Evolutionary conservation across 2,113 vertebrate species (phyloP).

Genomic region (Erpornis zantholeuca): DNA sequence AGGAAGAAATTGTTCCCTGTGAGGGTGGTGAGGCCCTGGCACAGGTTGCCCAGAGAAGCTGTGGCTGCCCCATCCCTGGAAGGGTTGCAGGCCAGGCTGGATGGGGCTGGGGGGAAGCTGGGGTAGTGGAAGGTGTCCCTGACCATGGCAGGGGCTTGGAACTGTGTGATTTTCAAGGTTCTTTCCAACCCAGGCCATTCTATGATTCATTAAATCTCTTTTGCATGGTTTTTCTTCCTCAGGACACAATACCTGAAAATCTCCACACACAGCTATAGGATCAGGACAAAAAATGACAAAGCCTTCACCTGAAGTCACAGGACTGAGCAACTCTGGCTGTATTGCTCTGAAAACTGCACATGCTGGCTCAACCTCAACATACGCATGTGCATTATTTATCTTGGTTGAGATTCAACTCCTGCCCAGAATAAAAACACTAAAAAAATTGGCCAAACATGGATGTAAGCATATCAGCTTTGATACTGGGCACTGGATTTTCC

Average conservation of each 20-base stretch:
- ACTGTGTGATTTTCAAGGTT: background rate
- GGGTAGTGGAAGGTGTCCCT: background rate
- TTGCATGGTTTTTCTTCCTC: background rate
- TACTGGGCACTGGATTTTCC: constrained; percentile 30
- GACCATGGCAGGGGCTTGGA: background rate
- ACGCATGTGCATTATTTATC: background rate
- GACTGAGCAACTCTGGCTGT: background rate
- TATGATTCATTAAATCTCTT: background rate
- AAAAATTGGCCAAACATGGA: background rate
- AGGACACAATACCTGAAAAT: background rate
- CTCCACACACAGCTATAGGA: background rate
- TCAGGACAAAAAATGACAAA: background rate
- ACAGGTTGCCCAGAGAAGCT: background rate
- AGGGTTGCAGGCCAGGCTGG: rapidly evolving
- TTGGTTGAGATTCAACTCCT: background rate
- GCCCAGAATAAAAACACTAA: background rate
- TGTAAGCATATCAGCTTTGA: constrained; percentile 18
- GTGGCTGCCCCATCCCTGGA: background rate
- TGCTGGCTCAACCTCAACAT: background rate
- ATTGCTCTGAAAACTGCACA: background rate
- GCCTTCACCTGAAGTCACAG: background rate
- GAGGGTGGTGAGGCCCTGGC: background rate
- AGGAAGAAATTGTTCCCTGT: background rate
- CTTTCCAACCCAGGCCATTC: background rate
- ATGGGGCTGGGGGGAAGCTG: background rate